Percentiles rank a stretch among this genome's conserved stretches.
phyloP scores from a whole-genome alignment of 2,888 invertebrate species.

The Drosophila prostipennis region DNA sequence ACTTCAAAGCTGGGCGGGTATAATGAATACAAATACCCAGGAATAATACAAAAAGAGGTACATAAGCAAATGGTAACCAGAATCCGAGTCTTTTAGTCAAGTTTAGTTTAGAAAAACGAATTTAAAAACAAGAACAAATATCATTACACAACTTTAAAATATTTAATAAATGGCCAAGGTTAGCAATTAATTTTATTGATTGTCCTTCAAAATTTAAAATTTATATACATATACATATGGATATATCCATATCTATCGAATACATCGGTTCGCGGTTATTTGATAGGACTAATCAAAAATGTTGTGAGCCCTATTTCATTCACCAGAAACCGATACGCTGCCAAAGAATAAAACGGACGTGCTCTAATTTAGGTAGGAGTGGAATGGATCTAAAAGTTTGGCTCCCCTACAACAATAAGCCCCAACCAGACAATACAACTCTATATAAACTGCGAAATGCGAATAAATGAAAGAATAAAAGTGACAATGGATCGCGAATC shows the following conservation, averaged over 20 bases:
- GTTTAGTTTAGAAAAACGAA: no score
- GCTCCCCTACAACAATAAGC: constrained; percentile 26
- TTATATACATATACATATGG: no score
- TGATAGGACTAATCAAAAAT: constrained; percentile 41
- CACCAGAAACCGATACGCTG: constrained; percentile 29
- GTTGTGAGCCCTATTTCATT: background rate
- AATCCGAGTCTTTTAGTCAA: no score
- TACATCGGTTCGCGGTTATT: background rate
- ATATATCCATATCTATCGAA: no score
- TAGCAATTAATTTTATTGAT: no score
- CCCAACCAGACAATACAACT: constrained; percentile 13
- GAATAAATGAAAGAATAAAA: constrained; percentile 11
- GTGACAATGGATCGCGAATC: constrained; percentile 16
- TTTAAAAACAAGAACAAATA: no score
- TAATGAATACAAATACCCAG: background rate
- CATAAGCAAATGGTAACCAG: no score
- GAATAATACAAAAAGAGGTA: background rate
- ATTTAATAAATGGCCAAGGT: no score
- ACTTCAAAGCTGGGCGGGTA: background rate
- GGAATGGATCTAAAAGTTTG: constrained; percentile 11
- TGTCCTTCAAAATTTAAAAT: no score
- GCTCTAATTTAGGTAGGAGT: constrained; percentile 57
- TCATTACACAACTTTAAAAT: no score
- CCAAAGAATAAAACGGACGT: constrained; percentile 31
- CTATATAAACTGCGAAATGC: constrained; percentile 1